A percentile compares a stretch with the other conserved stretches of the same genome.
These are phyloP conservation scores for Aeoliscus strigatus DNA, from an alignment of 2,797 vertebrate species.

Conservation along the genomic window DNA sequence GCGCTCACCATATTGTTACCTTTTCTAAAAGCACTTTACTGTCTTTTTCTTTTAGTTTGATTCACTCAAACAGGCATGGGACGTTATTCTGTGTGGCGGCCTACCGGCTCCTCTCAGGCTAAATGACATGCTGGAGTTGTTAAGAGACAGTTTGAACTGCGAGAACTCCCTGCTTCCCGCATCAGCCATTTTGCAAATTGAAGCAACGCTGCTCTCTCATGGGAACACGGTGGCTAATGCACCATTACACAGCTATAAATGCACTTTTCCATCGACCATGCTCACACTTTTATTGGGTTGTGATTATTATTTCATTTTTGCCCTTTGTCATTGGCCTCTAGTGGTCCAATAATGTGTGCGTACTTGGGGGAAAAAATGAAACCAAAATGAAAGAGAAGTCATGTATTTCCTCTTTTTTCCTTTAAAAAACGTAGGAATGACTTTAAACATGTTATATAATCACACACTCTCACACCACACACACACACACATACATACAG, in stretches of 20 bases:
- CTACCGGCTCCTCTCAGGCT: conserved; percentile 22
- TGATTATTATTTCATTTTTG: conserved; percentile 54
- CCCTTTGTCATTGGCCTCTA: conserved; percentile 9
- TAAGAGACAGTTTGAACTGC: conserved; percentile 17
- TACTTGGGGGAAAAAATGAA: conserved; percentile 2
- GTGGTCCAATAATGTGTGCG: conserved; percentile 15
- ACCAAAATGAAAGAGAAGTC: background rate
- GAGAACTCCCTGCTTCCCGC: conserved; percentile 32
- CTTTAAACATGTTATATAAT: too few relatives aligned
- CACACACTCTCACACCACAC: too few relatives aligned
- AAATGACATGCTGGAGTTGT: conserved; percentile 41
- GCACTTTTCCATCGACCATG: conserved; percentile 18
- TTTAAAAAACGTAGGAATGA: too few relatives aligned
- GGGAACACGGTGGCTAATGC: conserved; percentile 50
- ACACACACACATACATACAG: too few relatives aligned
- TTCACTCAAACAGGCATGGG: conserved; percentile 19
- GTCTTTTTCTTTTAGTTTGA: conserved; percentile 6
- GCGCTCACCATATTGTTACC: conserved; percentile 15
- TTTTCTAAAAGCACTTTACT: conserved; percentile 42
- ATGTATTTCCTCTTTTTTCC: too few relatives aligned
- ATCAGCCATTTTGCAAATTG: conserved; percentile 43
- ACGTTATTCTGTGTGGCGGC: conserved; percentile 25
- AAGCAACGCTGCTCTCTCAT: conserved; percentile 29
- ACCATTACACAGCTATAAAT: conserved; percentile 56
- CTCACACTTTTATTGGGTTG: conserved; percentile 32